phyloP scores from a whole-genome alignment of 2,797 vertebrate species.

The Poecilia velifera region DNA sequence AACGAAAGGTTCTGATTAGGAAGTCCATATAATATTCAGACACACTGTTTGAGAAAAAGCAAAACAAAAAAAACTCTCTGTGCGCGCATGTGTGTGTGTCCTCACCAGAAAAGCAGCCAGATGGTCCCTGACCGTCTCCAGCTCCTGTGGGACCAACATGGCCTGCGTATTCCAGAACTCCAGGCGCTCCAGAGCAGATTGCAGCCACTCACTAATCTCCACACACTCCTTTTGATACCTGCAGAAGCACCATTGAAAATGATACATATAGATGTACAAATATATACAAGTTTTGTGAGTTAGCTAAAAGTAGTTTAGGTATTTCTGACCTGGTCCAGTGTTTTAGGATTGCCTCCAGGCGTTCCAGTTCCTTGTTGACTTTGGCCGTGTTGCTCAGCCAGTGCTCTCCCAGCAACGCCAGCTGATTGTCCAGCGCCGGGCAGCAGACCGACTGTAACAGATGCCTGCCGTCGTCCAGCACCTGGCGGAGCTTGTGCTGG shows the following conservation, averaged over 20 bases:
- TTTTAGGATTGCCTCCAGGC: slow-evolving; percentile 91
- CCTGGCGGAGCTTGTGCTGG: slow-evolving; percentile 92
- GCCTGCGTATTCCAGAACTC: slow-evolving; percentile 96
- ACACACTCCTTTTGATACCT: slow-evolving; percentile 92
- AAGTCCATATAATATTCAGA: not conserved
- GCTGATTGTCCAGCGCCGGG: slow-evolving; percentile 88
- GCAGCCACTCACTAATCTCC: slow-evolving; percentile 90
- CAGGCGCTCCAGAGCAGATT: slow-evolving; percentile 88
- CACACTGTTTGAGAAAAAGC: not conserved
- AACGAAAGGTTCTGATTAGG: not conserved
- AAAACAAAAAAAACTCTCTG: no score
- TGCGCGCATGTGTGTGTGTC: not conserved
- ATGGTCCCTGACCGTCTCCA: slow-evolving; percentile 93
- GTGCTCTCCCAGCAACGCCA: slow-evolving; percentile 89
- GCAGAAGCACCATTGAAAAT: slow-evolving; percentile 8
- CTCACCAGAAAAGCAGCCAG: slow-evolving; percentile 93
- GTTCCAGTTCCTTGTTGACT: slow-evolving; percentile 91
- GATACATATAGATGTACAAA: fast-evolving
- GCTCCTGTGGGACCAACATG: slow-evolving; percentile 92
- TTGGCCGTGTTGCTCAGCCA: slow-evolving; percentile 90
- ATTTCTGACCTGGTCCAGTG: slow-evolving; percentile 93
- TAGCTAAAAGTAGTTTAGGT: not conserved
- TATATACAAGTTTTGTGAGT: not conserved
- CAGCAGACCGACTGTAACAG: slow-evolving; percentile 89
- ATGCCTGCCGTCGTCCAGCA: slow-evolving; percentile 92